Conservation (phyloP, 2,113 vertebrate genomes). For the Protomyctophum bolini region DNA sequence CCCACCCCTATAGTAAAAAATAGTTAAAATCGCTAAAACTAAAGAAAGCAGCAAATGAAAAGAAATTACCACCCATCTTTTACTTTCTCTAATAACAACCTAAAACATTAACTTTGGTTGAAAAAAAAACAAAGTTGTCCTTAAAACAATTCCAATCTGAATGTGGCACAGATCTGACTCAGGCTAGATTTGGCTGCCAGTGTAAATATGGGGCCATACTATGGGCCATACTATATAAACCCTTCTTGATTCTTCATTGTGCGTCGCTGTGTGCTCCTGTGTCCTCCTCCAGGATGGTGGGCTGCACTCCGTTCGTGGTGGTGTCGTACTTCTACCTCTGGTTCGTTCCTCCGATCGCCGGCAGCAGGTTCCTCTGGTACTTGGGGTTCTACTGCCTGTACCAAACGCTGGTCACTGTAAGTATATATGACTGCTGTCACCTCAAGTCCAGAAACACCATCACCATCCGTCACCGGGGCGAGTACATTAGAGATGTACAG, state of each 20-base stretch:
- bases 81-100: too few species aligned
- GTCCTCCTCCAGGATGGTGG: slow-evolving; percentile 84
- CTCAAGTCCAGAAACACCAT: not conserved
- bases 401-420: slow-evolving; percentile 93
- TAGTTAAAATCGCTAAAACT: too few species aligned
- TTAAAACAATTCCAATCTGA: too few species aligned
- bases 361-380: slow-evolving; percentile 88
- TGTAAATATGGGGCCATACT: too few species aligned
- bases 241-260: not conserved
- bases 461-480: not conserved
- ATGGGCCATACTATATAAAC: too few species aligned
- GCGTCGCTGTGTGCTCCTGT: not conserved
- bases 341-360: slow-evolving; percentile 88
- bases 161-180: too few species aligned
- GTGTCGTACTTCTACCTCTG: slow-evolving; percentile 94
- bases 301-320: slow-evolving; percentile 87
- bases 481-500: slow-evolving; percentile 11
- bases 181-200: too few species aligned
- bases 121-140: too few species aligned
- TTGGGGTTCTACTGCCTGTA: slow-evolving; percentile 90
- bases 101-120: too few species aligned
- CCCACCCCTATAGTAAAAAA: too few species aligned
- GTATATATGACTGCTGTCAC: slow-evolving; percentile 51
- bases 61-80: too few species aligned
- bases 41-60: too few species aligned